Evolutionary conservation across 2,113 vertebrate species (phyloP), one percentile per base, ranked within the genome.

Genomic region (Oreochromis tanganicae): DNA sequence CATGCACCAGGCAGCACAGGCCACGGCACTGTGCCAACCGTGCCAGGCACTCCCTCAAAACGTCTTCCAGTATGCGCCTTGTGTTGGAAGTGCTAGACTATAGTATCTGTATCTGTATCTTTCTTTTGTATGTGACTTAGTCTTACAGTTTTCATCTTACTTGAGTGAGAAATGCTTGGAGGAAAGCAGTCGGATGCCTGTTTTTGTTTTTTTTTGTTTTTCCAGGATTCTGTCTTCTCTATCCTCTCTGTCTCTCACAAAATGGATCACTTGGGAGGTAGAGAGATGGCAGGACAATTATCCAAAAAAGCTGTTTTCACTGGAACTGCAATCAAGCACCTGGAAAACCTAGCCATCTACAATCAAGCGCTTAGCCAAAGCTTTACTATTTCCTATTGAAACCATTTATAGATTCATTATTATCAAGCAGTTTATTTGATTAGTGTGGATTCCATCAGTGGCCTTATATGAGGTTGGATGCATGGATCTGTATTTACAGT

Each of bases 1-100:
- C 95, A 96, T 96, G 92, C 95, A 95, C 91, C 89, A 92, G 88
- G 92, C 89, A 90, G 86, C 29, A 73, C 86, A 87, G 90, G 50
- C 87, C 63, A 11, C 19, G 84, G 95, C 92, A 81, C 68, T 32
- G n/a, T 84, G 94, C 95, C 95, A 96, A 90, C 84, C 71, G 86
- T 91, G 92, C 93, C 94, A 93, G 88, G 85, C 90, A 89, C 89
- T 89, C 89, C 85, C 73, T 88, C 61, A 3, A 81, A 82, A 88
- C 87, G 87, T 93, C 86, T 80, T 43, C 59, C 84, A 82, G 85
- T 29, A 75, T 79, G 73, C 3, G 2, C 46, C 81, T 56, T 54
- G 78, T 71, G 48, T 85, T 89, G 84, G 73, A 91, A 90, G 85
- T 92, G 81, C 82, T 66, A 80, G 75, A 80, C 85, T 86, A 71